These are phyloP conservation scores for Drosophila nr. perissopoda DNA, from an alignment of 2,888 invertebrate genomes.

Conservation along the genomic window DNA sequence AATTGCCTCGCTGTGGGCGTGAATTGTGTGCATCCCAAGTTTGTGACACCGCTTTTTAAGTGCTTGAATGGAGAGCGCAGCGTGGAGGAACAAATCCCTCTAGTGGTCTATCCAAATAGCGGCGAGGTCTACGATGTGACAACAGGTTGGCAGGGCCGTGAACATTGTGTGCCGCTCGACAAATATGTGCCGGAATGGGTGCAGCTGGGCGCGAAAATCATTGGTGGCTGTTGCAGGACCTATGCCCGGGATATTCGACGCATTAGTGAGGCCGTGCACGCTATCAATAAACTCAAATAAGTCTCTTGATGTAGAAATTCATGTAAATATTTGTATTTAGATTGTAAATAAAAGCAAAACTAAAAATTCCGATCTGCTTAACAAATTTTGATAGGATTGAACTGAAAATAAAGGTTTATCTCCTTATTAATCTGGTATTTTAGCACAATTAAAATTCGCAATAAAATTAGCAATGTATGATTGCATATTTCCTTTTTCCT, in stretches of 20 bases:
- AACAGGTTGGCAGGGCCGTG: constrained; percentile 88
- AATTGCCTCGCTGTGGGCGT: constrained; percentile 94
- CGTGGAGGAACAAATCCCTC: constrained; percentile 87
- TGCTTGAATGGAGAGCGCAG: constrained; percentile 86
- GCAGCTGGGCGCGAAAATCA: constrained; percentile 91
- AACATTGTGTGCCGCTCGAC: constrained; percentile 89
- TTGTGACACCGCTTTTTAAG: constrained; percentile 88
- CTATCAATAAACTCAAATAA: constrained; percentile 66
- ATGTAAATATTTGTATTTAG: constrained; percentile 23
- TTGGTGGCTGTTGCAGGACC: constrained; percentile 97
- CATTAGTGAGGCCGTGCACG: constrained; percentile 86
- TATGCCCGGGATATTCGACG: constrained; percentile 92
- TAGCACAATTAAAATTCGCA: not conserved
- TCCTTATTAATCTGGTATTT: not conserved
- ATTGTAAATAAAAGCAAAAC: constrained; percentile 26
- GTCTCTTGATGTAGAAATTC: constrained; percentile 21
- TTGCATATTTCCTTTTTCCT: not conserved
- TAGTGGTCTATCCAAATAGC: constrained; percentile 97
- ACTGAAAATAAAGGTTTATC: not conserved
- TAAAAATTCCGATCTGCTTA: not conserved
- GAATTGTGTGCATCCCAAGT: constrained; percentile 92
- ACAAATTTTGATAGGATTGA: not conserved
- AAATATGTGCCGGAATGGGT: constrained; percentile 92
- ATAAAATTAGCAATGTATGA: not conserved
- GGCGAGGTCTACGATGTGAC: constrained; percentile 86